Evolutionary conservation across 2,888 invertebrate species (phyloP).

Genomic region (Apeira syringaria): DNA sequence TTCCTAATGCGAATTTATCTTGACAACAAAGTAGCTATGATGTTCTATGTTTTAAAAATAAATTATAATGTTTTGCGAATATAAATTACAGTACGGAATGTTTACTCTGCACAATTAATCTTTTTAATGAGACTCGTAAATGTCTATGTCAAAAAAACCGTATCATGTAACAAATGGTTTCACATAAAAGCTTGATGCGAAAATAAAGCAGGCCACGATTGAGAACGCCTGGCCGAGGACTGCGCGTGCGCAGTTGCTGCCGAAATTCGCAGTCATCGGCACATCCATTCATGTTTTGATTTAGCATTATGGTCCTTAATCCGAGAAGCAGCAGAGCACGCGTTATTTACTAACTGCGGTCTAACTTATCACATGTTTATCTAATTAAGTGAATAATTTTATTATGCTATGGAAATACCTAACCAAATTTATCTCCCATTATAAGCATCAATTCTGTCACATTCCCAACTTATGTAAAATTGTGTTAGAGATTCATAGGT

Average conservation of each 20-base stretch:
- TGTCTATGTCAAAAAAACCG: slow-evolving; percentile 5
- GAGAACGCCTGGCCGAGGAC: slow-evolving; percentile 36
- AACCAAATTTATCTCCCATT: too few relatives aligned
- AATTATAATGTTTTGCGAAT: slow-evolving; percentile 4
- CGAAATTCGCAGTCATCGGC: slow-evolving; percentile 47
- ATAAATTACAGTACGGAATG: slow-evolving; percentile 8
- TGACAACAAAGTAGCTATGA: slow-evolving; percentile 6
- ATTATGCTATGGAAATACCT: too few relatives aligned
- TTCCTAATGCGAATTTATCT: not conserved
- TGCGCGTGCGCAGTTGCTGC: slow-evolving; percentile 48
- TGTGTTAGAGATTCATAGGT: too few relatives aligned
- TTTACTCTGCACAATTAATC: slow-evolving; percentile 15
- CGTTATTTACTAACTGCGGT: slow-evolving; percentile 10
- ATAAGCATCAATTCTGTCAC: too few relatives aligned
- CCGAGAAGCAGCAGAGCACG: slow-evolving; percentile 11
- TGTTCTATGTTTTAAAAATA: slow-evolving; percentile 1
- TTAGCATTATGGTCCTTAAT: slow-evolving; percentile 38
- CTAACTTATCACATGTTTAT: slow-evolving; percentile 18
- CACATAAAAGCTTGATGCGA: slow-evolving; percentile 19
- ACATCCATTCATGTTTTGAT: slow-evolving; percentile 39
- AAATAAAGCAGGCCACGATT: slow-evolving; percentile 37
- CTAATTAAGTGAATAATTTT: too few relatives aligned
- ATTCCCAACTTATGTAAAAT: too few relatives aligned
- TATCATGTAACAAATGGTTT: slow-evolving; percentile 20
- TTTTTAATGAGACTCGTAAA: slow-evolving; percentile 20